Percentiles rank a stretch among this genome's conserved stretches.
phyloP scores from a whole-genome alignment of 2,797 vertebrate species.

The Paratrypauchen microcephalus region DNA sequence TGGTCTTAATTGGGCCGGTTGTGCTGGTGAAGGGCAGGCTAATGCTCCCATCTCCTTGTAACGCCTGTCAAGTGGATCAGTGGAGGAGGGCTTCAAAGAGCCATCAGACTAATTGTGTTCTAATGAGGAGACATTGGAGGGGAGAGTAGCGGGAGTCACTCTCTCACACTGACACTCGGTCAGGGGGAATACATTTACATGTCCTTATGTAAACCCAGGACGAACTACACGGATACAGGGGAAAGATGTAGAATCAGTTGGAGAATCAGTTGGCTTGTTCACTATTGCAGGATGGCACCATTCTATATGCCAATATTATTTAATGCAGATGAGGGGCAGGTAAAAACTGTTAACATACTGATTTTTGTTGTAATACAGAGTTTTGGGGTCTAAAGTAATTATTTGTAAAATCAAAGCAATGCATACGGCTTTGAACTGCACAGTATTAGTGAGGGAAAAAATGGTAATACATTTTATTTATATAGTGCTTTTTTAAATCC shows the following conservation, averaged over 20 bases:
- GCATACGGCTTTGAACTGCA: too few species aligned
- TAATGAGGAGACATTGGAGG: slow-evolving; percentile 61
- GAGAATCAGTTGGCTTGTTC: too few species aligned
- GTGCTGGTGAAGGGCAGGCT: slow-evolving; percentile 23
- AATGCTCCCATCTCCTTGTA: slow-evolving; percentile 25
- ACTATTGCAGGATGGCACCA: too few species aligned
- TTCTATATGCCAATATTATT: too few species aligned
- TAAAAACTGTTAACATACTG: too few species aligned
- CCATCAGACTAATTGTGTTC: slow-evolving; percentile 63
- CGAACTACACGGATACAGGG: slow-evolving; percentile 5
- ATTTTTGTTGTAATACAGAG: too few species aligned
- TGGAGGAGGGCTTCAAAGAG: slow-evolving; percentile 64
- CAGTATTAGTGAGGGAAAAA: too few species aligned
- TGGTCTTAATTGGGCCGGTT: slow-evolving; percentile 28
- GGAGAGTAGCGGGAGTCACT: not conserved
- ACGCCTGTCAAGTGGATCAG: slow-evolving; percentile 51
- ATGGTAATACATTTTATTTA: too few species aligned
- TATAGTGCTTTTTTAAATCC: too few species aligned
- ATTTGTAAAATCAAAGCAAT: too few species aligned
- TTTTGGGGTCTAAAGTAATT: too few species aligned
- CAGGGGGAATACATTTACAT: slow-evolving; percentile 42
- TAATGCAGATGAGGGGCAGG: too few species aligned
- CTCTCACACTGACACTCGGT: slow-evolving; percentile 14
- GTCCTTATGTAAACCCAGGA: slow-evolving; percentile 42
- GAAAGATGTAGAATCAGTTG: not conserved